phyloP scores from a whole-genome alignment of 2,888 invertebrate genomes.

The Gerris lacustris region DNA sequence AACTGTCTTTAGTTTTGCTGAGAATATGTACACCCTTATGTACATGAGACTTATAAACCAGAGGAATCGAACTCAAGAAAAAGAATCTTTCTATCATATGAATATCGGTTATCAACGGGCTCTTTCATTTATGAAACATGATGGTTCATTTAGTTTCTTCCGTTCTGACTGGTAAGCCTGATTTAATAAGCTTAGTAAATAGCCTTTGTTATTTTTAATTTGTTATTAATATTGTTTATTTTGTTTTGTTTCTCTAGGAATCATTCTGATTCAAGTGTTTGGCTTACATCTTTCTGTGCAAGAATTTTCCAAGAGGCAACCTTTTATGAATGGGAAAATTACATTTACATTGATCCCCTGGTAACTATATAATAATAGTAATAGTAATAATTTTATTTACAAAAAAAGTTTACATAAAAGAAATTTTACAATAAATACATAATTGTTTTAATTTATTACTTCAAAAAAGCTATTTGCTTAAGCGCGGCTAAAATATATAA shows the following conservation, averaged over 20 bases:
- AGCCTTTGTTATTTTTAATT: slow-evolving; percentile 5
- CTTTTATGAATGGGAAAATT: slow-evolving; percentile 95
- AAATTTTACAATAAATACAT: no score
- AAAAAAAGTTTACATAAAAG: no score
- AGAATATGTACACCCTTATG: slow-evolving; percentile 77
- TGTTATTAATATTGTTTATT: no score
- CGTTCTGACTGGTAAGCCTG: slow-evolving; percentile 69
- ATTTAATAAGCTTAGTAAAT: no score
- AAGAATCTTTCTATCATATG: slow-evolving; percentile 71
- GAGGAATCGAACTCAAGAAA: slow-evolving; percentile 66
- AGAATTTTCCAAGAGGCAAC: slow-evolving; percentile 81
- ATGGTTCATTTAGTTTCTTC: slow-evolving; percentile 84
- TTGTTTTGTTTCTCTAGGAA: slow-evolving; percentile 45
- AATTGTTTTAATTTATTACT: no score
- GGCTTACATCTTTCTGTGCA: slow-evolving; percentile 85
- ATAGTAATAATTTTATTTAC: no score
- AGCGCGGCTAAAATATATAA: no score
- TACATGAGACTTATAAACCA: slow-evolving; percentile 87
- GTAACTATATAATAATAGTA: no score
- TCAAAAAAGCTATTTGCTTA: no score
- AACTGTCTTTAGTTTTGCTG: slow-evolving; percentile 92
- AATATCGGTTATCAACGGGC: slow-evolving; percentile 83
- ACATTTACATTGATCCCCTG: slow-evolving; percentile 79
- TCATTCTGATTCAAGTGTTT: slow-evolving; percentile 73
- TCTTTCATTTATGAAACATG: slow-evolving; percentile 76